A percentile compares a stretch with the other conserved stretches of the same genome.
Conservation (phyloP, 2,113 vertebrate species). For the Alosa alosa region DNA sequence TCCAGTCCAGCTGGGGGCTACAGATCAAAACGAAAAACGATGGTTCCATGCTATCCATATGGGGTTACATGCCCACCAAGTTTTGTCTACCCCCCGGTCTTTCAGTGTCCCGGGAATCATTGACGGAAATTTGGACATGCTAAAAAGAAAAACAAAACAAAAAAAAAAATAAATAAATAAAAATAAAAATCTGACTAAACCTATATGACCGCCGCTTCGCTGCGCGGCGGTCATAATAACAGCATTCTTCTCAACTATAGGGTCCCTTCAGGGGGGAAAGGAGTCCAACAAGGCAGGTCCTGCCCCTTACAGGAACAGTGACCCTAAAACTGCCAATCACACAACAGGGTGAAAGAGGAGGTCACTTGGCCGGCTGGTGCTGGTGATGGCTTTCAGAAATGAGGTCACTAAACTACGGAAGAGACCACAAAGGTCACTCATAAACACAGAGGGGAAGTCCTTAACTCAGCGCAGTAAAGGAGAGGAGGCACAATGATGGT, state of each 20-base stretch:
- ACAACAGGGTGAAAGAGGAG: background rate
- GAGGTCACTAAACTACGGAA: background rate
- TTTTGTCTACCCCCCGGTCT: too few relatives aligned
- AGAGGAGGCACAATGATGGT: background rate
- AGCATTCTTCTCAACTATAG: background rate
- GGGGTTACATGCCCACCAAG: too few relatives aligned
- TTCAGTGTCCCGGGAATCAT: too few relatives aligned
- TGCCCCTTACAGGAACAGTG: background rate
- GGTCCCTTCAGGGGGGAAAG: background rate
- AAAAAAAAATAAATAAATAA: too few relatives aligned
- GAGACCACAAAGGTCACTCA: background rate
- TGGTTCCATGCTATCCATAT: too few relatives aligned
- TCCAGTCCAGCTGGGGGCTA: too few relatives aligned
- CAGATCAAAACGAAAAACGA: too few relatives aligned
- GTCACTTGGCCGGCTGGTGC: background rate
- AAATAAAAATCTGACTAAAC: too few relatives aligned
- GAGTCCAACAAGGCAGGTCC: background rate
- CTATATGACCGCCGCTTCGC: too few relatives aligned
- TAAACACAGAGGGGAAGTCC: background rate
- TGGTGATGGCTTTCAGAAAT: background rate
- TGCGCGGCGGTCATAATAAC: too few relatives aligned
- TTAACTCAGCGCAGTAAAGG: background rate
- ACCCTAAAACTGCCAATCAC: constrained; percentile 8
- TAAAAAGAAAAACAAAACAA: too few relatives aligned
- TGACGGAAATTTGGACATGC: too few relatives aligned